Evolutionary conservation across 2,113 vertebrate genomes (phyloP), one percentile per base, ranked within the genome.

Genomic region (Pterophyllum scalare): DNA sequence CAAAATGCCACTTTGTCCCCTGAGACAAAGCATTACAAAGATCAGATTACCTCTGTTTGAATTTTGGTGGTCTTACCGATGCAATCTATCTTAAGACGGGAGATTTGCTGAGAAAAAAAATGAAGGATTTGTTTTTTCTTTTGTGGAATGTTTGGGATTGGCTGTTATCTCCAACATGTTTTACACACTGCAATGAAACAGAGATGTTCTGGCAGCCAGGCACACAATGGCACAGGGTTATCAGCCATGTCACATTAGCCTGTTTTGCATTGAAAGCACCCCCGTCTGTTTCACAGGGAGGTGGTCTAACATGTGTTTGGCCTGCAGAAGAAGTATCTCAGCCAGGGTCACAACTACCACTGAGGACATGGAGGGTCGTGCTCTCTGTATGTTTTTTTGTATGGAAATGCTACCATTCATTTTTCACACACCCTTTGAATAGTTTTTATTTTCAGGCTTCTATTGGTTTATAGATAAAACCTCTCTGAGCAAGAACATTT

Each of bases 11-110:
- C 81, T 46, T 60, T 7, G n/a, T 88, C 85, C 81, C 79, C 15
- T 9, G 82, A 82, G 87, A n/a, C 74, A 5, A 31, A 67, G 43
- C 35, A 80, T 79, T 62, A 80, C 40, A 80, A 87, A 90, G n/a
- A 64, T 72, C 9, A 67, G 79, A 54, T 57, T 92, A 85, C 84
- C 79, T 65, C 59, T 59, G 81, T 87, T 93, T 90, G 92, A 89
- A 64, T 88, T 77, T 67, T 75, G 87, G 87, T 91, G 88, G 90
- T 91, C 89, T 88, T 52, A 54, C 20, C 85, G 85, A 93, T 80
- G 72, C 57, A 84, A 88, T 93, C 90, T 76, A 9, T 90, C 28
- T 79, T 38, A 28, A 92, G 89, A 93, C 93, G 88, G 26, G 35
- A 58, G n/a, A 67, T 75, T 74, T 58, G 9, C 20, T 92, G 91